Evolutionary conservation across 2,113 vertebrate genomes (phyloP).

Genomic region (Balaenoptera acutorostrata): DNA sequence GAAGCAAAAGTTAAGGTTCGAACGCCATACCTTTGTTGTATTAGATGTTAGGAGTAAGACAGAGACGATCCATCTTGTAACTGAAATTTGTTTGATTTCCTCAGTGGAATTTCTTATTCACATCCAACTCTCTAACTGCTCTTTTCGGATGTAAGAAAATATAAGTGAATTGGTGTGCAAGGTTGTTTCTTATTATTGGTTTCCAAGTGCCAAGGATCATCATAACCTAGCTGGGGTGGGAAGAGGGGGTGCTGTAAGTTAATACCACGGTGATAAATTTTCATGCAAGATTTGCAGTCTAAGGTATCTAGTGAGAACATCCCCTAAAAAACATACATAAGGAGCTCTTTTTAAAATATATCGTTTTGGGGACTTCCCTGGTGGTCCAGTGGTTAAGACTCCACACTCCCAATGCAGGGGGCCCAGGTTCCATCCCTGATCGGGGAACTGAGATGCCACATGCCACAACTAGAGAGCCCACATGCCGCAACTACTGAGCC

Average conservation of each 20-base stretch:
- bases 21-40: background rate
- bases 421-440: too few species aligned
- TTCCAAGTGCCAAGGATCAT: background rate
- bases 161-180: background rate
- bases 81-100: background rate
- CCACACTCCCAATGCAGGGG: too few species aligned
- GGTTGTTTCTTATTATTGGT: background rate
- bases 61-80: background rate
- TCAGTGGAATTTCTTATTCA: background rate
- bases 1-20: slow-evolving; percentile 33
- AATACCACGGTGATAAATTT: background rate
- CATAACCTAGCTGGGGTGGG: background rate
- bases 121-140: background rate
- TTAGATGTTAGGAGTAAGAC: background rate
- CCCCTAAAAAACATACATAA: background rate
- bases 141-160: background rate
- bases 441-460: too few species aligned
- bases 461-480: too few species aligned
- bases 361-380: background rate
- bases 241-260: background rate
- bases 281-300: background rate
- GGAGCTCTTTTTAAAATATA: background rate
- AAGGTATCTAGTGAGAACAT: background rate
- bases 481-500: too few species aligned
- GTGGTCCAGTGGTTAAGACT: too few species aligned